Percentiles rank a stretch among this genome's conserved stretches.
Conservation (phyloP, 2,797 vertebrate species). For the Botia almorhae region DNA sequence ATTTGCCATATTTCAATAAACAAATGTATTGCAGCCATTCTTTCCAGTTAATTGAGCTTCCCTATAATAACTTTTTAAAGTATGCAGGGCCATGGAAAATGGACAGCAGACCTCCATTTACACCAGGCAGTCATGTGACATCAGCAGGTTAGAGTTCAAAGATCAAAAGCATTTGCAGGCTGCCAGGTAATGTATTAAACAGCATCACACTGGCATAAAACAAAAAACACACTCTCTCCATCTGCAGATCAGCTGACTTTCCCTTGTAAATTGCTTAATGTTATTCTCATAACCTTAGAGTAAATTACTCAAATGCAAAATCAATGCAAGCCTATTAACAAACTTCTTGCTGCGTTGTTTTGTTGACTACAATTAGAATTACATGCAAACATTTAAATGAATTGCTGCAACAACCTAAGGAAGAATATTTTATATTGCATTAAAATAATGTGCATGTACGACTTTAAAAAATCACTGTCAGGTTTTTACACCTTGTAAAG, state of each 20-base stretch:
- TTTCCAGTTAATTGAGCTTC: background rate
- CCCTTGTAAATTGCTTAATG: background rate
- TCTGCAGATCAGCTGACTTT: constrained; percentile 41
- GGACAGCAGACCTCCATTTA: constrained; percentile 68
- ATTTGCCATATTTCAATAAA: too few relatives aligned
- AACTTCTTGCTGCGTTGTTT: background rate
- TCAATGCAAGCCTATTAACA: constrained; percentile 1
- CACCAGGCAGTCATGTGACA: constrained; percentile 70
- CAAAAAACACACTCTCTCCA: constrained; percentile 31
- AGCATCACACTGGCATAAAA: constrained; percentile 43
- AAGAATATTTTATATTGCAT: background rate
- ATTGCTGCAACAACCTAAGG: background rate
- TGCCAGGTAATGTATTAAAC: constrained; percentile 57
- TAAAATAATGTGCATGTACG: background rate
- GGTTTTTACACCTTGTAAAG: background rate
- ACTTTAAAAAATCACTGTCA: background rate
- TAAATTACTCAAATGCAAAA: background rate
- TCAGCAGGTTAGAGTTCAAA: constrained; percentile 76
- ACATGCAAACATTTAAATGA: background rate
- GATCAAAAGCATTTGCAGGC: constrained; percentile 58
- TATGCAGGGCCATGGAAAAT: constrained; percentile 60
- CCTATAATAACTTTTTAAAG: background rate
- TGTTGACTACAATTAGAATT: background rate
- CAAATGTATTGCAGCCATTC: too few relatives aligned
- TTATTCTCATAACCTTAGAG: background rate